phyloP scores from a whole-genome alignment of 2,113 vertebrate species.

The Clarias gariepinus region DNA sequence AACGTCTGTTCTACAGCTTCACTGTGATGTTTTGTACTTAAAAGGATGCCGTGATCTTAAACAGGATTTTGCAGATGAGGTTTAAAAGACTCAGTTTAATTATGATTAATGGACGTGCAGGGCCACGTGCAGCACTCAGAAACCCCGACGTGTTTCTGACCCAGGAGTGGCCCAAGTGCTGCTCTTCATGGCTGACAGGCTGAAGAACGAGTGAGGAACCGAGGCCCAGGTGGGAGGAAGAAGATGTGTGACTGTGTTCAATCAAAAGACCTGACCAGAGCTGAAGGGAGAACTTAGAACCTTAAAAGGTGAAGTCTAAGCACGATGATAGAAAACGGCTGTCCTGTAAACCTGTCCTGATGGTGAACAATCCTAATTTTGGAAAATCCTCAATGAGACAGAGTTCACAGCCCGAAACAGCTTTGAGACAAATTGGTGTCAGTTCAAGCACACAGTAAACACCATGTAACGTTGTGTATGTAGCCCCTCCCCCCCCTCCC shows the following conservation, averaged over 20 bases:
- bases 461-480: no score
- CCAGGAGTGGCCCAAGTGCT: background rate
- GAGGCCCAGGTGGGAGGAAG: background rate
- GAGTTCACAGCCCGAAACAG: no score
- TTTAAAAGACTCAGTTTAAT: constrained; percentile 18
- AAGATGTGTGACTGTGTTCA: background rate
- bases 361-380: no score
- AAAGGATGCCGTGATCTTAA: background rate
- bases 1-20: background rate
- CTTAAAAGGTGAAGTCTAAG: constrained; percentile 18
- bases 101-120: constrained; percentile 6
- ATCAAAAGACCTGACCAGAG: background rate
- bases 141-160: background rate
- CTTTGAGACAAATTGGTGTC: no score
- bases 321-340: no score
- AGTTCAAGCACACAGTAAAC: no score
- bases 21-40: background rate
- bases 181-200: background rate
- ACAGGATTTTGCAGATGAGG: constrained; percentile 2
- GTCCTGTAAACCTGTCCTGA: no score
- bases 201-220: constrained; percentile 3
- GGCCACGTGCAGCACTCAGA: background rate
- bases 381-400: no score
- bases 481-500: no score
- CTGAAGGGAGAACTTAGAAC: background rate